Conservation (phyloP, 2,888 invertebrate genomes). For the Clanis bilineata region DNA sequence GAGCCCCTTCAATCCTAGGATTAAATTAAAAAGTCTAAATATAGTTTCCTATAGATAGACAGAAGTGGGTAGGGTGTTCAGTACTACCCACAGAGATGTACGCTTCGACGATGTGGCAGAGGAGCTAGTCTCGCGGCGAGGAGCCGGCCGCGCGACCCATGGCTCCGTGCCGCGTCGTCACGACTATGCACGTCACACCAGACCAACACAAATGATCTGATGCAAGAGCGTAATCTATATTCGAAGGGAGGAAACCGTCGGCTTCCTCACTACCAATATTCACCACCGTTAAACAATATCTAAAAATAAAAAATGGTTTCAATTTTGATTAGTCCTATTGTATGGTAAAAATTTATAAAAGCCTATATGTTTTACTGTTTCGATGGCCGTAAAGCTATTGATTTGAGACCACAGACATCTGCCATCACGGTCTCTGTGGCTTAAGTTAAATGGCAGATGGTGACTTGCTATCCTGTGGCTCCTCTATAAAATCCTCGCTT, state of each 20-base stretch:
- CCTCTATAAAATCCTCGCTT: constrained; percentile 15
- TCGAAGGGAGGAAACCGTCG: neutral
- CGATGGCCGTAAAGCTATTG: constrained; percentile 13
- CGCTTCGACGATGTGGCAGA: neutral
- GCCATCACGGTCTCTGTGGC: constrained; percentile 13
- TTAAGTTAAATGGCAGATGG: constrained; percentile 14
- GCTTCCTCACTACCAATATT: constrained; percentile 7
- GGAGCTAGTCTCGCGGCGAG: neutral
- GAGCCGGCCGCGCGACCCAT: neutral
- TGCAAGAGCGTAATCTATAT: constrained; percentile 12
- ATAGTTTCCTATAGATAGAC: neutral
- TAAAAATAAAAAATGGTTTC: neutral
- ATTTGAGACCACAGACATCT: constrained; percentile 16
- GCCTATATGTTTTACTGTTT: neutral
- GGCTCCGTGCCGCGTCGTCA: neutral
- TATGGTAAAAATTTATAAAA: neutral
- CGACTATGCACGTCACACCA: constrained; percentile 8
- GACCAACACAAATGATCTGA: neutral
- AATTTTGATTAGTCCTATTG: neutral
- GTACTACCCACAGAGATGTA: neutral
- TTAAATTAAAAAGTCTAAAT: neutral
- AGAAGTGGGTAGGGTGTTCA: neutral
- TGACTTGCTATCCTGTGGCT: constrained; percentile 18
- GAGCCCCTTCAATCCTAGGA: constrained; percentile 15
- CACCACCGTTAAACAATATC: neutral